Conservation (phyloP, 1,140 invertebrate genomes). For the Drosophila erecta region DNA sequence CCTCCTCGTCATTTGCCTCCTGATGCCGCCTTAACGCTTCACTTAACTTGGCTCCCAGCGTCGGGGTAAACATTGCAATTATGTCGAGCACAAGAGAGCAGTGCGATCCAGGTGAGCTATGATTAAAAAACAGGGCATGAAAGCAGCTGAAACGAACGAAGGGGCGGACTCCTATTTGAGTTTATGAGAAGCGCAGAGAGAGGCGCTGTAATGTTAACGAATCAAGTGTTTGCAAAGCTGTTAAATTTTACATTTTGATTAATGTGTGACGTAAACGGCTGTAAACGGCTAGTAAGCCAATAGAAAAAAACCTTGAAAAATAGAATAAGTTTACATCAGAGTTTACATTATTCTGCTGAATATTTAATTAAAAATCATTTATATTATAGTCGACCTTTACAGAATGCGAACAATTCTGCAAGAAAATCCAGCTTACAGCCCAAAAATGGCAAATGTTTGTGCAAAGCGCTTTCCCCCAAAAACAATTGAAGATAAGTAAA, state of each 20-base stretch:
- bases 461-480: slow-evolving; percentile 1
- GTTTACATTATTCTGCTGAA: no score
- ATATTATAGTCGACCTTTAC: not conserved
- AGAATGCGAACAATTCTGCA: not conserved
- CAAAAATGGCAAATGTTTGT: not conserved
- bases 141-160: not conserved
- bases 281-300: slow-evolving; percentile 9
- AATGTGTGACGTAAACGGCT: slow-evolving; percentile 58
- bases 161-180: not conserved
- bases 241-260: slow-evolving; percentile 34
- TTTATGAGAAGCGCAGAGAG: slow-evolving; percentile 15
- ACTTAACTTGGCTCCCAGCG: slow-evolving; percentile 61
- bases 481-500: slow-evolving; percentile 28
- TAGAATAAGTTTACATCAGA: no score
- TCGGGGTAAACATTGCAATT: slow-evolving; percentile 78
- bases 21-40: slow-evolving; percentile 74
- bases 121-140: slow-evolving; percentile 59
- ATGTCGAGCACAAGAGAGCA: slow-evolving; percentile 67
- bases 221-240: slow-evolving; percentile 54
- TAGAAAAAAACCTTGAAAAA: not conserved
- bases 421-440: not conserved
- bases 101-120: slow-evolving; percentile 63
- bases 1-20: slow-evolving; percentile 36
- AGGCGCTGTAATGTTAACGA: slow-evolving; percentile 61
- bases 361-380: no score